A percentile compares a stretch with the other conserved stretches of the same genome.
Conservation (phyloP, 2,113 vertebrate genomes). For the Epinephelus moara region DNA sequence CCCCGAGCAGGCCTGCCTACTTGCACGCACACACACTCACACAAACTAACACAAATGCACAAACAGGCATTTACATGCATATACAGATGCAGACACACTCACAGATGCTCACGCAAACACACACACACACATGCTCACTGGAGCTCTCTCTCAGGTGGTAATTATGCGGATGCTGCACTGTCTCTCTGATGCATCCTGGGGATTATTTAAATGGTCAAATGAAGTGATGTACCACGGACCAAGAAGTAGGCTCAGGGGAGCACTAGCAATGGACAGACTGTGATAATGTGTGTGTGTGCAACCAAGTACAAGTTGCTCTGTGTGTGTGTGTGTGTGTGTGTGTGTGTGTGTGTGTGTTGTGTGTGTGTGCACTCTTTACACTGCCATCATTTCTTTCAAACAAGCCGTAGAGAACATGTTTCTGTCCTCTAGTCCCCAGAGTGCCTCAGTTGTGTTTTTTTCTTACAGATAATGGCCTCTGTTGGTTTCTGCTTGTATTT, state of each 20-base stretch:
- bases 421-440: conserved; percentile 6
- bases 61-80: neutral
- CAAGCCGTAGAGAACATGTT: conserved; percentile 24
- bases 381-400: conserved; percentile 46
- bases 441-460: neutral
- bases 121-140: conserved; percentile 2
- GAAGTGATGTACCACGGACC: conserved; percentile 55
- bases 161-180: conserved; percentile 40
- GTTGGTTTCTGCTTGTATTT: neutral
- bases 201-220: conserved; percentile 70
- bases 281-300: neutral
- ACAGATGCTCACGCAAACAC: neutral
- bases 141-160: conserved; percentile 50
- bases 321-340: conserved; percentile 18
- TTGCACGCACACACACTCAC: neutral
- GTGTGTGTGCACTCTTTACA: neutral
- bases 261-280: conserved; percentile 16
- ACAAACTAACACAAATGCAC: neutral
- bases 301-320: neutral
- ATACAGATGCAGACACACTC: neutral
- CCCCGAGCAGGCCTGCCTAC: neutral
- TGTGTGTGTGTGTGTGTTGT: neutral
- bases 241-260: conserved; percentile 42
- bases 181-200: conserved; percentile 45
- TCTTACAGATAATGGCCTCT: conserved; percentile 10